A percentile compares a stretch with the other conserved stretches of the same genome.
These are phyloP conservation scores for Aphidoletes aphidimyza DNA, from an alignment of 2,888 invertebrate species.

Conservation along the genomic window DNA sequence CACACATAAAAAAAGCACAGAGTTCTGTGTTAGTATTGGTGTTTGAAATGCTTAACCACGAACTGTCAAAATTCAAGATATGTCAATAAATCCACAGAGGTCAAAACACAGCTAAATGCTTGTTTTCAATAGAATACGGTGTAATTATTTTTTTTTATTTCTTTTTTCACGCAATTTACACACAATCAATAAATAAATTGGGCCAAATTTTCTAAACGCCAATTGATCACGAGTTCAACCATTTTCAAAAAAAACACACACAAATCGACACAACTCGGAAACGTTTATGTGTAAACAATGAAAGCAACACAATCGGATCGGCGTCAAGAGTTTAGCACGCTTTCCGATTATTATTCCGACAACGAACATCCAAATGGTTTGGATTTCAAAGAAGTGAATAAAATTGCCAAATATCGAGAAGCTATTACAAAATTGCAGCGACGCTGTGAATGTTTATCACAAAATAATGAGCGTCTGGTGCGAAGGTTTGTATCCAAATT, in stretches of 20 bases:
- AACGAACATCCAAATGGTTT: constrained; percentile 54
- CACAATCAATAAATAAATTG: neutral
- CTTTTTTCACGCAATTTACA: too few relatives aligned
- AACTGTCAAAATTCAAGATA: constrained; percentile 31
- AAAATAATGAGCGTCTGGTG: constrained; percentile 45
- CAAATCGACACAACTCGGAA: too few relatives aligned
- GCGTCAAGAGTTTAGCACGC: constrained; percentile 17
- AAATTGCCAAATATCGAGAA: constrained; percentile 47
- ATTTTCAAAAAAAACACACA: too few relatives aligned
- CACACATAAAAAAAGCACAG: neutral
- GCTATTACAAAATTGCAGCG: constrained; percentile 51
- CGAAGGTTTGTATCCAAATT: constrained; percentile 19
- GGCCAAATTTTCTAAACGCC: too few relatives aligned
- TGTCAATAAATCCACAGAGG: constrained; percentile 52
- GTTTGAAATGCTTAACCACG: neutral
- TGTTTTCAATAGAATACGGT: neutral
- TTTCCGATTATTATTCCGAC: constrained; percentile 55
- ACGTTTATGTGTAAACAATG: constrained; percentile 40
- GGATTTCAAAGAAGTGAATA: constrained; percentile 42
- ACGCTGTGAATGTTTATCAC: constrained; percentile 43
- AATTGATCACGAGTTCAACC: too few relatives aligned
- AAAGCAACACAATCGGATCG: constrained; percentile 51
- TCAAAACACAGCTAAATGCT: neutral
- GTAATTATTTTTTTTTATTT: neutral
- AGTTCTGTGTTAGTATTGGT: constrained; percentile 16